phyloP scores from a whole-genome alignment of 2,888 invertebrate genomes.

The Torymus tubicola region DNA sequence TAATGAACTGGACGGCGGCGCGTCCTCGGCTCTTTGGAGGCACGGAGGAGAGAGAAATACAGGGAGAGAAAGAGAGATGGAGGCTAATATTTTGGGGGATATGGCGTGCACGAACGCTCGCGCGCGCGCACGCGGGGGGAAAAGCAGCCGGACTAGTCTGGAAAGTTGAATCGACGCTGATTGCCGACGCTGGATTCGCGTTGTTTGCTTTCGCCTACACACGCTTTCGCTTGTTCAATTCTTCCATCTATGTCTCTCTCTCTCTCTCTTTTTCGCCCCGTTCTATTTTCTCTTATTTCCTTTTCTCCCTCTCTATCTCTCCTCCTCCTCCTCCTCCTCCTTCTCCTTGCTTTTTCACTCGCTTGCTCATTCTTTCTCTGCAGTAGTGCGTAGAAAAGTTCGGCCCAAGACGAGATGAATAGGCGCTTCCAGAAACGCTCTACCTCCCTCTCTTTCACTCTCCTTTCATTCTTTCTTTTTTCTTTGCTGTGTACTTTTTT shows the following conservation, averaged over 20 bases:
- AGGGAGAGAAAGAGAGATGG: not conserved
- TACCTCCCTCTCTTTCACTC: constrained; percentile 57
- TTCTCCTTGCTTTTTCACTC: constrained; percentile 15
- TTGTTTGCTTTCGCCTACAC: constrained; percentile 63
- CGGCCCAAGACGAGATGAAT: constrained; percentile 68
- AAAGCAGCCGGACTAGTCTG: constrained; percentile 45
- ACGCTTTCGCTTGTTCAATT: constrained; percentile 26
- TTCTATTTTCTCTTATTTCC: not conserved
- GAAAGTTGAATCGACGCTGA: constrained; percentile 65
- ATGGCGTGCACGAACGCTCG: not conserved
- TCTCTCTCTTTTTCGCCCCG: not conserved
- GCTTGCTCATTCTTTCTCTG: constrained; percentile 37
- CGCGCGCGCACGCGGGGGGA: not conserved
- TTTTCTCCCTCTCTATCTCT: constrained; percentile 11
- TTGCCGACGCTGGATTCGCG: constrained; percentile 59
- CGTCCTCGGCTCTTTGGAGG: not conserved
- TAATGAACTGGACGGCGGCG: constrained; percentile 64
- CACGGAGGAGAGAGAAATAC: not conserved
- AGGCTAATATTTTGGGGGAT: not conserved
- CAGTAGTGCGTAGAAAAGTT: constrained; percentile 62
- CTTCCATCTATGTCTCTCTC: too few relatives aligned
- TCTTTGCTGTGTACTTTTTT: not conserved
- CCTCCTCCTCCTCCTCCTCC: not conserved
- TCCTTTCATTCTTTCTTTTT: constrained; percentile 31
- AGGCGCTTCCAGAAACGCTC: constrained; percentile 69